A percentile compares a stretch with the other conserved stretches of the same genome.
Conservation (phyloP, 1,140 invertebrate genomes). For the Ericerus pela region DNA sequence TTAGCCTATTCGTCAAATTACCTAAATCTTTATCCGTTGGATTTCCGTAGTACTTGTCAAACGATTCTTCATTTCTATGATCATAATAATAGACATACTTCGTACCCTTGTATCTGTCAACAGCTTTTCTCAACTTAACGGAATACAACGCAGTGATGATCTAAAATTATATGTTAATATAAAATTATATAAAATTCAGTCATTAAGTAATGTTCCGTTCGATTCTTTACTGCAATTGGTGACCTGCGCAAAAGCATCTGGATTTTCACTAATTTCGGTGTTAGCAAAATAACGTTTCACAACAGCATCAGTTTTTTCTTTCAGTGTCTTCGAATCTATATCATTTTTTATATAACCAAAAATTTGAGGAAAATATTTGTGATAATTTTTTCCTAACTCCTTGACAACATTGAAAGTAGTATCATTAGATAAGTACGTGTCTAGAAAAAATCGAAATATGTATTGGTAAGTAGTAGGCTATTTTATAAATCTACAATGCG, state of each 20-base stretch:
- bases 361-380: not conserved
- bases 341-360: not conserved
- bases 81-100: slow-evolving; percentile 2
- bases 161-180: too few species aligned
- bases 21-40: too few species aligned
- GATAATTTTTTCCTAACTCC: not conserved
- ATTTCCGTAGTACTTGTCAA: too few species aligned
- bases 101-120: not conserved
- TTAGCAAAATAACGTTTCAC: not conserved
- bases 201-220: too few species aligned
- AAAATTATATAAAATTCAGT: too few species aligned
- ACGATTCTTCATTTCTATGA: not conserved
- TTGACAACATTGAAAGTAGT: not conserved
- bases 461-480: too few species aligned
- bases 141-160: too few species aligned
- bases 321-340: too few species aligned
- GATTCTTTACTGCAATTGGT: too few species aligned
- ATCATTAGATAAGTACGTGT: not conserved
- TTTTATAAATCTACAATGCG: not conserved
- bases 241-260: not conserved
- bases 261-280: not conserved
- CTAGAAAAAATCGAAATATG: not conserved
- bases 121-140: too few species aligned
- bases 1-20: too few species aligned
- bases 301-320: too few species aligned